Conservation (phyloP, 1,140 invertebrate species). For the Drosophila paulistorum region DNA sequence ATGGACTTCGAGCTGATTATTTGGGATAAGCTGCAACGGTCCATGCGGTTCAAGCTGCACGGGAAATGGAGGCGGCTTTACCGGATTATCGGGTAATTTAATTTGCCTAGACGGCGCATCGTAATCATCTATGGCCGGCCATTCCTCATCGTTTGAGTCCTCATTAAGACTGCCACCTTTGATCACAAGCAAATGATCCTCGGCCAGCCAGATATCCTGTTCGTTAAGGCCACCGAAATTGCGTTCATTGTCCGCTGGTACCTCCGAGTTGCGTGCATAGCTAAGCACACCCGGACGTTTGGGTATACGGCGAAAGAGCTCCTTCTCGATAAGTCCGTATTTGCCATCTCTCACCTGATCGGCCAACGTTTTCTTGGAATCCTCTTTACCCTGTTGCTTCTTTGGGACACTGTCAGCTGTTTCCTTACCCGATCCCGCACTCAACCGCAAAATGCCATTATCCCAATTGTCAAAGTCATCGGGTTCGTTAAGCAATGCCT, state of each 20-base stretch:
- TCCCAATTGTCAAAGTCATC: slow-evolving; percentile 85
- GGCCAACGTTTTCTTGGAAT: slow-evolving; percentile 91
- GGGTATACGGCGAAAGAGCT: slow-evolving; percentile 88
- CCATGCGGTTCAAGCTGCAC: slow-evolving; percentile 91
- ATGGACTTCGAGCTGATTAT: slow-evolving; percentile 82
- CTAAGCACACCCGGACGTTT: slow-evolving; percentile 91
- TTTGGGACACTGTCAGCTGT: slow-evolving; percentile 80
- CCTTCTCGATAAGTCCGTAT: slow-evolving; percentile 94
- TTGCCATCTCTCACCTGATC: slow-evolving; percentile 94
- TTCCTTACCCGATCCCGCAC: slow-evolving; percentile 87
- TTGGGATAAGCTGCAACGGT: slow-evolving; percentile 84
- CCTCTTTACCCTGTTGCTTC: slow-evolving; percentile 85
- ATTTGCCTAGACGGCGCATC: slow-evolving; percentile 91
- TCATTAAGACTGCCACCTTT: slow-evolving; percentile 87
- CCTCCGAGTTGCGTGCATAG: slow-evolving; percentile 90
- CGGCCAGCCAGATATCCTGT: slow-evolving; percentile 94
- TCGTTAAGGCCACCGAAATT: slow-evolving; percentile 91
- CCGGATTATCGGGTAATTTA: slow-evolving; percentile 89
- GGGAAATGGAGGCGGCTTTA: slow-evolving; percentile 94
- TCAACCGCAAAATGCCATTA: slow-evolving; percentile 87
- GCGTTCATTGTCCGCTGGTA: slow-evolving; percentile 89
- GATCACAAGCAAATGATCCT: slow-evolving; percentile 93
- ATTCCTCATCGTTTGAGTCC: slow-evolving; percentile 77
- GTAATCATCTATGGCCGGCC: slow-evolving; percentile 92
- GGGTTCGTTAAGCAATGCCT: slow-evolving; percentile 77